A percentile compares a stretch with the other conserved stretches of the same genome.
Evolutionary conservation across 2,113 vertebrate species (phyloP).

Genomic region (Sardina pilchardus): DNA sequence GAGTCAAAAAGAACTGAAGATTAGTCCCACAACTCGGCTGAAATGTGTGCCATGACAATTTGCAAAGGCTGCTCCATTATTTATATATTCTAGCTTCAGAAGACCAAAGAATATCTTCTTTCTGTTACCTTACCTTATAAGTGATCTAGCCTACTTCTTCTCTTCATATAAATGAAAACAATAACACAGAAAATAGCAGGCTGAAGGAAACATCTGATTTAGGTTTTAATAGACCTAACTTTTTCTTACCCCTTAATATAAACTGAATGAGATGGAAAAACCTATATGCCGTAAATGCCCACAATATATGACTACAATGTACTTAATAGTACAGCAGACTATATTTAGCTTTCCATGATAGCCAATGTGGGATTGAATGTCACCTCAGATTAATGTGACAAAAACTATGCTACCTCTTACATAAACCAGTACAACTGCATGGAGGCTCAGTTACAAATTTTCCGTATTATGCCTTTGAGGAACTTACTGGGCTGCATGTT

Average conservation of each 20-base stretch:
- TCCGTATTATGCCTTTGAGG: slow-evolving; percentile 24
- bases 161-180: background rate
- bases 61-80: background rate
- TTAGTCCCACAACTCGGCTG: background rate
- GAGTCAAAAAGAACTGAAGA: background rate
- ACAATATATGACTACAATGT: slow-evolving; percentile 24
- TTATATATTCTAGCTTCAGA: background rate
- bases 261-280: background rate
- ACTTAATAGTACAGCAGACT: slow-evolving; percentile 46
- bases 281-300: background rate
- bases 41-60: background rate
- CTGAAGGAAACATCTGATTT: background rate
- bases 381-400: slow-evolving; percentile 54
- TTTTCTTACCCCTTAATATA: background rate
- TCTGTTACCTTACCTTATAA: background rate
- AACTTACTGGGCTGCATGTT: background rate
- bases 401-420: slow-evolving; percentile 41
- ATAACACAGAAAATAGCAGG: background rate
- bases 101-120: background rate
- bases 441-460: slow-evolving; percentile 33
- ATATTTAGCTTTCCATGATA: slow-evolving; percentile 58
- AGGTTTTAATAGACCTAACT: background rate
- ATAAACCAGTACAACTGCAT: slow-evolving; percentile 35
- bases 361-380: slow-evolving; percentile 55
- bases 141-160: background rate